Percentiles rank a stretch among this genome's conserved stretches.
These are phyloP conservation scores for Omphaloscelis lunosa DNA, from an alignment of 2,888 invertebrate genomes.

Conservation along the genomic window DNA sequence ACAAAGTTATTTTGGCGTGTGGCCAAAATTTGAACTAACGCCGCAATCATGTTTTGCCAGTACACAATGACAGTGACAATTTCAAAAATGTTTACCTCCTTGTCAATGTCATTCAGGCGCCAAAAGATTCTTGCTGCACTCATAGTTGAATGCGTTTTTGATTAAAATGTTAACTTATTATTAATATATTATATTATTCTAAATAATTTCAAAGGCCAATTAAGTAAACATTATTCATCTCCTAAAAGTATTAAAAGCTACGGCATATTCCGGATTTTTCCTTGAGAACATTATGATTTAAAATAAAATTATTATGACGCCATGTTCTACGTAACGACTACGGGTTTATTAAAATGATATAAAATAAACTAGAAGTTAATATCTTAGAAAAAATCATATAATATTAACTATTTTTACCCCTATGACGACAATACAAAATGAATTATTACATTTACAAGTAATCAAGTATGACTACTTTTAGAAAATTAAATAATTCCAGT, in stretches of 20 bases:
- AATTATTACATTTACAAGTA: neutral
- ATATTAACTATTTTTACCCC: neutral
- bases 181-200: neutral
- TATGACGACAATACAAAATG: neutral
- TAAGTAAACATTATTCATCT: constrained; percentile 5
- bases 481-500: constrained; percentile 6
- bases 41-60: neutral
- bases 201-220: neutral
- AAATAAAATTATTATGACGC: constrained; percentile 35
- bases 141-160: neutral
- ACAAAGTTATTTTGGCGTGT: no score
- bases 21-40: neutral
- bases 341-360: constrained; percentile 11
- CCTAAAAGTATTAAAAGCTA: neutral
- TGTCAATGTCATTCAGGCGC: neutral
- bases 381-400: constrained; percentile 9
- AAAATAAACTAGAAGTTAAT: constrained; percentile 1
- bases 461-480: neutral
- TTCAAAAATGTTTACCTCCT: neutral
- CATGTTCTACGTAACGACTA: constrained; percentile 25
- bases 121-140: neutral
- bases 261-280: constrained; percentile 20
- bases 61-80: neutral
- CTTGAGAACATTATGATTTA: constrained; percentile 29
- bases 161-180: neutral